These are phyloP conservation scores for Balearica regulorum DNA, from an alignment of 2,797 vertebrate species.

Conservation along the genomic window DNA sequence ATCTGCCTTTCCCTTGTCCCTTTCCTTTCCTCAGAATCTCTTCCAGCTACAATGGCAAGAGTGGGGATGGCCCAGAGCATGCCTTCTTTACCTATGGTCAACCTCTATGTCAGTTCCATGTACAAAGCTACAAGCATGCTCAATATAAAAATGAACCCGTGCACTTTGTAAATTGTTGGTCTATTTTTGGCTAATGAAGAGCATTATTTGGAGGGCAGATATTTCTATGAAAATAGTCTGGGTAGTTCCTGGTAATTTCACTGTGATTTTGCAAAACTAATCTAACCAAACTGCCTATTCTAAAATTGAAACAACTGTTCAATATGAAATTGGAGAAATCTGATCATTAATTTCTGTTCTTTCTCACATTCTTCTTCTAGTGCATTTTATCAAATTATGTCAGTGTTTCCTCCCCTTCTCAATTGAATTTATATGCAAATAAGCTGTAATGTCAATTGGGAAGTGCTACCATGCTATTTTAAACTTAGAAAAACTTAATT, in stretches of 20 bases:
- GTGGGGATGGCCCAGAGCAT: accelerated
- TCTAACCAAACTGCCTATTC: not conserved
- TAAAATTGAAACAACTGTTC: not conserved
- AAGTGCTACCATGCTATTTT: not conserved
- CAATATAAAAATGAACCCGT: not conserved
- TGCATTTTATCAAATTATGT: not conserved
- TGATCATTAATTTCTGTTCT: not conserved
- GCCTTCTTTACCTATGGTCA: not conserved
- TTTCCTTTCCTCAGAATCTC: not conserved
- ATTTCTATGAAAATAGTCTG: not conserved
- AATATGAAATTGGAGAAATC: not conserved
- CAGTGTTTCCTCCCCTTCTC: not conserved
- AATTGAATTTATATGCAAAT: not conserved
- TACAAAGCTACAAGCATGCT: not conserved
- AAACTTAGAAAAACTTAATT: not conserved
- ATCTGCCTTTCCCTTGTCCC: not conserved
- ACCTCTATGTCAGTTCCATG: not conserved
- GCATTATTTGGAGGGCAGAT: not conserved
- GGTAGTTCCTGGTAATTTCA: not conserved
- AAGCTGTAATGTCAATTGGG: not conserved
- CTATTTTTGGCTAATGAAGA: not conserved
- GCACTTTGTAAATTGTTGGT: not conserved
- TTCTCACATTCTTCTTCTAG: not conserved
- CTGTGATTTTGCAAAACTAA: not conserved
- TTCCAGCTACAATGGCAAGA: not conserved